phyloP scores from a whole-genome alignment of 2,797 vertebrate species.

The Eutrigla gurnardus region DNA sequence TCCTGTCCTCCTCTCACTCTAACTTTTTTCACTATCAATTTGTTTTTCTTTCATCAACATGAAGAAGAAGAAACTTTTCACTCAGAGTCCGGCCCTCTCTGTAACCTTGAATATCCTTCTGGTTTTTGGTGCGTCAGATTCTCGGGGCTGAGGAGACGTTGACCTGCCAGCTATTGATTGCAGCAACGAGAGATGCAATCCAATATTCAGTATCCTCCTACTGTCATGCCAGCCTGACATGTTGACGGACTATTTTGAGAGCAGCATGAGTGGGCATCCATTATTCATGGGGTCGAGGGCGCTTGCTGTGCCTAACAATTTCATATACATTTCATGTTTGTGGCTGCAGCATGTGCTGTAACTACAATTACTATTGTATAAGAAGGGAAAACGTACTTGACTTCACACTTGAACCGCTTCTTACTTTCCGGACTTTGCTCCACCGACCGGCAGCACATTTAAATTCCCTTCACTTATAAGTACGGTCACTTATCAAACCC shows the following conservation, averaged over 20 bases:
- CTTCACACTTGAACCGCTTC: neutral
- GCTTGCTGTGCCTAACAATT: slow-evolving; percentile 32
- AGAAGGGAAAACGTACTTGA: slow-evolving; percentile 3
- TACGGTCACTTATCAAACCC: slow-evolving; percentile 13
- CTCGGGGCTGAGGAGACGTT: slow-evolving; percentile 16
- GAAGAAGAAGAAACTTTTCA: neutral
- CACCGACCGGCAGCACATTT: neutral
- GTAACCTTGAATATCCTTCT: slow-evolving; percentile 58
- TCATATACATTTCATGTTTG: slow-evolving; percentile 38
- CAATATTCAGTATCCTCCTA: slow-evolving; percentile 55
- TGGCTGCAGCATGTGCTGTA: slow-evolving; percentile 11
- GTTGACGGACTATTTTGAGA: slow-evolving; percentile 74
- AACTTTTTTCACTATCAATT: neutral
- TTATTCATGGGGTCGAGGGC: slow-evolving; percentile 67
- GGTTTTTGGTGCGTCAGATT: slow-evolving; percentile 49
- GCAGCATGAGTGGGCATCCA: slow-evolving; percentile 61
- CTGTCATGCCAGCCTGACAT: slow-evolving; percentile 46
- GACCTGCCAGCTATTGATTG: slow-evolving; percentile 66
- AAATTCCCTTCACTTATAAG: neutral
- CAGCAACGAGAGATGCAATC: slow-evolving; percentile 52
- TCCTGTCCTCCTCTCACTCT: neutral
- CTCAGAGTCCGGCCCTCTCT: neutral
- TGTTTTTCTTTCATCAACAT: neutral
- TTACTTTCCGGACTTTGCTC: neutral
- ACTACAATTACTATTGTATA: neutral